phyloP scores from a whole-genome alignment of 2,113 vertebrate genomes.

The Coptodon rendalli region DNA sequence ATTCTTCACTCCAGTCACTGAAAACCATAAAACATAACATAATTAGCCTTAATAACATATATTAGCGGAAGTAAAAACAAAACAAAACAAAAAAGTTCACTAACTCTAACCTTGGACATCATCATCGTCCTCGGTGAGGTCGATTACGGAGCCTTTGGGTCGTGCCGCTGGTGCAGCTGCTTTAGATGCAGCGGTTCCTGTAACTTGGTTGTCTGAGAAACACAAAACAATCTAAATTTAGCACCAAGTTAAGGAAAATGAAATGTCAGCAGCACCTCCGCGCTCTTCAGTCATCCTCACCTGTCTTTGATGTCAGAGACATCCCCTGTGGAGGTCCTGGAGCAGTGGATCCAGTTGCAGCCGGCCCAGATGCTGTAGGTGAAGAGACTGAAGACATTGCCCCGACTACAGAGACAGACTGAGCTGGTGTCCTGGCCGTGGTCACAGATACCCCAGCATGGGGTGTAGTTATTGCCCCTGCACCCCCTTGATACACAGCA shows the following conservation, averaged over 20 bases:
- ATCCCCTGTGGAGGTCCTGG: constrained; percentile 68
- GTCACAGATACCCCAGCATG: constrained; percentile 71
- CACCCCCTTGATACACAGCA: constrained; percentile 68
- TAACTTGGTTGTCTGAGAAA: constrained; percentile 68
- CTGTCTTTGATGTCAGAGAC: constrained; percentile 74
- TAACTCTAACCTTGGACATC: constrained; percentile 68
- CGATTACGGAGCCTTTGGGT: constrained; percentile 74
- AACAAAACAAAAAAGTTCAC: background rate
- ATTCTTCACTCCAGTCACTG: constrained; percentile 73
- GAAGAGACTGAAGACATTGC: constrained; percentile 67
- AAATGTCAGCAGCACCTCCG: background rate
- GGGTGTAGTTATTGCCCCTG: constrained; percentile 64
- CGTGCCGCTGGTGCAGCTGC: constrained; percentile 28
- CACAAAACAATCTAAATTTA: background rate
- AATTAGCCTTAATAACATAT: background rate
- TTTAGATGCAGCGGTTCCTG: constrained; percentile 54
- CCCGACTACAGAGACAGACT: constrained; percentile 67
- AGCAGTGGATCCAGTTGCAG: constrained; percentile 72
- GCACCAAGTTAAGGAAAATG: background rate
- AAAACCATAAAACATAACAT: background rate
- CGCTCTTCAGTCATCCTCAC: constrained; percentile 19
- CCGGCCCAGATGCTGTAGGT: constrained; percentile 66
- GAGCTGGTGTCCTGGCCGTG: constrained; percentile 62
- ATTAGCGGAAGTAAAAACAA: background rate
- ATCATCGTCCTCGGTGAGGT: constrained; percentile 78